Percentiles rank a stretch among this genome's conserved stretches.
Evolutionary conservation across 2,113 vertebrate species (phyloP).

Genomic region (Pterophyllum scalare): DNA sequence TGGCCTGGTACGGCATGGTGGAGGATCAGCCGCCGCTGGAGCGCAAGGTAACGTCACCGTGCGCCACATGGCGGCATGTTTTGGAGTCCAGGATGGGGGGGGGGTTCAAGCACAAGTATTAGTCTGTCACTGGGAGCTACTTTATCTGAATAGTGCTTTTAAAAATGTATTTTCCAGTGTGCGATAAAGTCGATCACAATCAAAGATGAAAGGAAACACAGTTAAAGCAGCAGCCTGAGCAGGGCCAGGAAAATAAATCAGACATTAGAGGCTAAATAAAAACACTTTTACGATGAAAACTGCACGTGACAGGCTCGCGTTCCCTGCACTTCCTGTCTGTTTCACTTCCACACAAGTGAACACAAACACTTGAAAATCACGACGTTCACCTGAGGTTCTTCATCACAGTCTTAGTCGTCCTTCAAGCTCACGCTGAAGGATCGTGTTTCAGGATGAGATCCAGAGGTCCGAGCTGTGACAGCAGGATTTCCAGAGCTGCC

Average conservation of each 20-base stretch:
- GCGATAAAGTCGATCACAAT: too few species aligned
- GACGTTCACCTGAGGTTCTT: background rate
- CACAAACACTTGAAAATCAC: rapidly evolving
- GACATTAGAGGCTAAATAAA: background rate
- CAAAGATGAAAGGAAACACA: too few species aligned
- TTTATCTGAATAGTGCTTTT: too few species aligned
- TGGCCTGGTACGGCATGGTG: slow-evolving; percentile 84
- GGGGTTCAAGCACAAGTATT: too few species aligned
- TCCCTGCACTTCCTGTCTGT: rapidly evolving
- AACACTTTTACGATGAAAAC: background rate
- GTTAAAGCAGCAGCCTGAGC: too few species aligned
- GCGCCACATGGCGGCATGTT: rapidly evolving
- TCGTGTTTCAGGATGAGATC: background rate
- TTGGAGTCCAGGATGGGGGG: background rate
- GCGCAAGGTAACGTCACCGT: slow-evolving; percentile 78
- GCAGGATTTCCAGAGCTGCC: background rate
- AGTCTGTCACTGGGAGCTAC: too few species aligned
- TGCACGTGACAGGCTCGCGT: background rate
- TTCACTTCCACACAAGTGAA: too few species aligned
- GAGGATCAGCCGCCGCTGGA: slow-evolving; percentile 84
- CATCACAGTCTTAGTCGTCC: too few species aligned
- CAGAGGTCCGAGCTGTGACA: background rate
- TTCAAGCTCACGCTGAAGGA: background rate
- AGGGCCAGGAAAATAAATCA: too few species aligned
- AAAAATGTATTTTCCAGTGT: too few species aligned